phyloP scores from a whole-genome alignment of 2,113 vertebrate species.

The Choloepus hoffmanni region DNA sequence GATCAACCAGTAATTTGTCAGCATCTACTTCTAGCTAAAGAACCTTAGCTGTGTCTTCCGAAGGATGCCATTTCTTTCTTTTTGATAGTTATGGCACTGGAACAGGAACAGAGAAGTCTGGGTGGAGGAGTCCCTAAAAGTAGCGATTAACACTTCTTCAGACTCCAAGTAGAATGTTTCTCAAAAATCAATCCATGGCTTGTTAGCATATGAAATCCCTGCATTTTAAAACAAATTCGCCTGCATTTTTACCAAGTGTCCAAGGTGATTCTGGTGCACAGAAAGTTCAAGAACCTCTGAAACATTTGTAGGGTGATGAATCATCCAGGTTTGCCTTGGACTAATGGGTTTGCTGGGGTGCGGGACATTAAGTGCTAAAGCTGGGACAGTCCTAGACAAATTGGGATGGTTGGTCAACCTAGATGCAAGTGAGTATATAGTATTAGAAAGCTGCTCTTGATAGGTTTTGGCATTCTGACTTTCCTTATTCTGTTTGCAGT shows the following conservation, averaged over 20 bases:
- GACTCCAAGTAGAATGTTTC: not conserved
- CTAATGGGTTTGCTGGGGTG: not conserved
- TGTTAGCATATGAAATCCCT: constrained; percentile 1
- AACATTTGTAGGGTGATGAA: not conserved
- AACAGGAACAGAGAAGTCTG: constrained; percentile 47
- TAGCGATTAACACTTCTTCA: constrained; percentile 1
- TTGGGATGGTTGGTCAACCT: not conserved
- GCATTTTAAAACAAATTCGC: constrained; percentile 3
- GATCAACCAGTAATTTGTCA: constrained; percentile 42
- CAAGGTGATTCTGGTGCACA: constrained; percentile 14
- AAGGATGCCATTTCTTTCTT: constrained; percentile 49
- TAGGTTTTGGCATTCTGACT: not conserved
- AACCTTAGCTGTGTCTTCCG: constrained; percentile 41
- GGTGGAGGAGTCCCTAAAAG: constrained; percentile 32
- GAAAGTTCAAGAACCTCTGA: not conserved
- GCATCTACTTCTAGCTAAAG: constrained; percentile 9
- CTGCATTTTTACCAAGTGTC: not conserved
- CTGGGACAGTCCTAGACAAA: not conserved
- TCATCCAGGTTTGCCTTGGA: not conserved
- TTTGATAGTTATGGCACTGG: constrained; percentile 42
- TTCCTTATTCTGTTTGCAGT: not conserved
- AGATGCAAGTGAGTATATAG: not conserved
- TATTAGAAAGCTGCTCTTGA: not conserved
- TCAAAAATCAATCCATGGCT: not conserved
- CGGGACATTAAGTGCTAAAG: constrained; percentile 23